Base-by-base conservation (phyloP, 2,113 vertebrate genomes). In the Mastomys coucha region DNA sequence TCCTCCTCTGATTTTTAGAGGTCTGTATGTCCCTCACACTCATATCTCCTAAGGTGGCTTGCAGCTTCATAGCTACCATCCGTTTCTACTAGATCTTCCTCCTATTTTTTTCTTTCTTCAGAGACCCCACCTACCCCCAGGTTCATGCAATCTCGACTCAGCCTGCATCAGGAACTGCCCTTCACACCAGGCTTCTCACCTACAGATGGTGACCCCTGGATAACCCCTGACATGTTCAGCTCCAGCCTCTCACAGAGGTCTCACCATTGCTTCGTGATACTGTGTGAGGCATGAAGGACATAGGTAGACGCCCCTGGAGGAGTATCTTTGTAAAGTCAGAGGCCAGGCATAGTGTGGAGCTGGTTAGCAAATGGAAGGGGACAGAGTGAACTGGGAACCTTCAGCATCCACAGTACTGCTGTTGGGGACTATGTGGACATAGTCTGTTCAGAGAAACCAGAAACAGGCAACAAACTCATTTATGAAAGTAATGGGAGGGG, bases 131-230 rank as follows among this genome's bases (percentile, higher is more conserved):
- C 36, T 1, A 9, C 20, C 49, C 67, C 33, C 3, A 36, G 70
- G 53, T 65, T 72, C 70, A 72, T 31, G 7, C 7, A n/a, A 22
- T 90, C n/a, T 4, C 7, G 69, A 70, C 17, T n/a, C 36, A 53
- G 80, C 14, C 7, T 16, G 58, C 1, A 1, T 28, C 39, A 53
- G 42, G 49, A 82, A 56, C 12, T 10, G 10, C 24, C 17, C 36
- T 36, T 0, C 67, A 17, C 7, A 4, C 3, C 1, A 2, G 11
- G 42, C 3, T 77, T 82, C 39, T 53, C 22, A 31, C 2, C 12
- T 2, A 42, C 49, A 17, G 51, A 28, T 28, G 9, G 51, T 58
- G 36, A 58, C 69, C 36, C 51, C 63, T 17, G n/a, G 69, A 20
- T 0, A 26, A 33, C n/a, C 14, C 58, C 12, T 3, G 11, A 65